Conservation (phyloP, 2,797 vertebrate species). For the Rhabdophis nuchalis region DNA sequence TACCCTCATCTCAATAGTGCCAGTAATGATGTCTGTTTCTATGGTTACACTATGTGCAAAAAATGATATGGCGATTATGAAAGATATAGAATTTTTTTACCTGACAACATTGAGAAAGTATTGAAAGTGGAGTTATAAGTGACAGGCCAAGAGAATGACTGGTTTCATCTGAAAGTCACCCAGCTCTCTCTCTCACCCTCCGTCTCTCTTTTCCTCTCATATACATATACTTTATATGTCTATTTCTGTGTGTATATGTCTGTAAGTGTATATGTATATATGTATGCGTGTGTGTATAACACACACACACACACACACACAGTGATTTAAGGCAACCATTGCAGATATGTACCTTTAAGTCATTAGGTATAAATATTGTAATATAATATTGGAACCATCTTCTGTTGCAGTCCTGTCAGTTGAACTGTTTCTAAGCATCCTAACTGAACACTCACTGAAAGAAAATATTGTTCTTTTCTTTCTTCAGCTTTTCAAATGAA, state of each 20-base stretch:
- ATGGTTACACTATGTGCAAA: not conserved
- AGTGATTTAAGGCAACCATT: no score
- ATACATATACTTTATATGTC: not conserved
- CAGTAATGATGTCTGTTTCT: not conserved
- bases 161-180: no score
- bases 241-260: not conserved
- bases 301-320: no score
- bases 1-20: not conserved
- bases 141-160: not conserved
- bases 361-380: not conserved
- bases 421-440: not conserved
- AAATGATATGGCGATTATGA: not conserved
- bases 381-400: not conserved
- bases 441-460: not conserved
- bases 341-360: no score
- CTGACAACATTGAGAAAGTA: not conserved
- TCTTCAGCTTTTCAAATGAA: constrained; percentile 75
- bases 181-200: not conserved
- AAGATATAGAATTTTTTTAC: no score
- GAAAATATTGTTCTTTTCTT: constrained; percentile 22
- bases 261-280: no score
- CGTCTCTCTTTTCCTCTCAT: not conserved
- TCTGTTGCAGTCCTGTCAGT: not conserved
- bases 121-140: not conserved
- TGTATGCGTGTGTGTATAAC: no score